phyloP scores from a whole-genome alignment of 1,140 invertebrate species.

The Manduca sexta region DNA sequence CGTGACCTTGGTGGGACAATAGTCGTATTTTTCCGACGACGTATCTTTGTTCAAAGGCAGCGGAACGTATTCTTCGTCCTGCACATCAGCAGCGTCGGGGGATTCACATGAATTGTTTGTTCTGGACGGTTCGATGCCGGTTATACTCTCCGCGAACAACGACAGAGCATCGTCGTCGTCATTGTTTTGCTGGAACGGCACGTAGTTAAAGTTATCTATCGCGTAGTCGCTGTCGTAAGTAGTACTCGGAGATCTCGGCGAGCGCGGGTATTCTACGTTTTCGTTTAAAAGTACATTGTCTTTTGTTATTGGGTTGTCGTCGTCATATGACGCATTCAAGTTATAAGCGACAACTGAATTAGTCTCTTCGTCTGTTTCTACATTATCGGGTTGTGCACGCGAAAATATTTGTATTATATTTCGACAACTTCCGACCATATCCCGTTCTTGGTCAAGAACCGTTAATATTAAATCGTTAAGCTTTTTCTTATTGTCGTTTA shows the following conservation, averaged over 20 bases:
- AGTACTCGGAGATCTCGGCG: not conserved
- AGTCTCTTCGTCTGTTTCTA: not conserved
- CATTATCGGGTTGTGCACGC: not conserved
- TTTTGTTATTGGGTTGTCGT: not conserved
- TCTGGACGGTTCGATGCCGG: constrained; percentile 34
- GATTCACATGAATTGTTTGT: constrained; percentile 16
- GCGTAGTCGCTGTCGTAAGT: not conserved
- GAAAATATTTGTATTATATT: constrained; percentile 12
- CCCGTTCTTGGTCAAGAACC: constrained; percentile 28
- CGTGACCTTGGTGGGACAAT: constrained; percentile 29
- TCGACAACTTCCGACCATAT: constrained; percentile 20
- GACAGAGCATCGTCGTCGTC: constrained; percentile 58
- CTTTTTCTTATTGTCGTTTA: constrained; percentile 6
- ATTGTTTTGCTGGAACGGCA: constrained; percentile 1
- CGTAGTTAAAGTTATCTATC: too few species aligned
- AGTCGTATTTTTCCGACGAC: constrained; percentile 14
- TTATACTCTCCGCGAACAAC: constrained; percentile 54
- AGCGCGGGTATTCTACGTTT: not conserved
- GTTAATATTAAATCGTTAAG: constrained; percentile 24
- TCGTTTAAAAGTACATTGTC: not conserved
- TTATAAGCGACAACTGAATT: not conserved
- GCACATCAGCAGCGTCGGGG: not conserved
- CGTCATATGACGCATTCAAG: not conserved
- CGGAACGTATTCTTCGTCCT: constrained; percentile 35
- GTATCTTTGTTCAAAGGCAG: constrained; percentile 10